phyloP scores from a whole-genome alignment of 2,797 vertebrate species.

The Natrix natrix region DNA sequence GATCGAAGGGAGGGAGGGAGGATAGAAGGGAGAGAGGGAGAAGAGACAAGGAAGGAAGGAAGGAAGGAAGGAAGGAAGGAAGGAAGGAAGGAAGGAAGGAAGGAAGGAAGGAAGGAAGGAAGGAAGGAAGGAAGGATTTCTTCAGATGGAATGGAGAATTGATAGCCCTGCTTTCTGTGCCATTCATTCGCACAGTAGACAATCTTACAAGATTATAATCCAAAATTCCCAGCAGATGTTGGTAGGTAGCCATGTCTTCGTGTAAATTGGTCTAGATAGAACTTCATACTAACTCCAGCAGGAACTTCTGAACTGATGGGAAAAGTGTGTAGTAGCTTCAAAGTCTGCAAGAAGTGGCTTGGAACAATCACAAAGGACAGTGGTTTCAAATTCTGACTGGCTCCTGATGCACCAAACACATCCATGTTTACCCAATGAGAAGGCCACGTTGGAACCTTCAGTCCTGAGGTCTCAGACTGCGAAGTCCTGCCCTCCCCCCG shows the following conservation, averaged over 20 bases:
- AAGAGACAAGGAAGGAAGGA: too few species aligned
- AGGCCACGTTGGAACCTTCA: neutral
- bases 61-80: too few species aligned
- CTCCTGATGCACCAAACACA: neutral
- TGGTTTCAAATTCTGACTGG: neutral
- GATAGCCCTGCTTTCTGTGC: too few species aligned
- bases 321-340: neutral
- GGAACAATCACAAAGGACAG: too few species aligned
- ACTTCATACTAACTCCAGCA: neutral
- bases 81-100: too few species aligned
- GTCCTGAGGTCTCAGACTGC: neutral
- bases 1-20: too few species aligned
- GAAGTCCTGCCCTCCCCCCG: neutral
- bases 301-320: neutral
- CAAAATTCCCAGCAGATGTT: neutral
- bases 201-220: neutral
- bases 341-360: neutral
- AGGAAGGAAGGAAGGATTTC: neutral
- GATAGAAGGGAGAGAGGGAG: too few species aligned
- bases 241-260: neutral
- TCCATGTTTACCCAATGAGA: neutral
- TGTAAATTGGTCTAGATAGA: neutral
- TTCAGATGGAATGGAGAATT: neutral
- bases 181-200: neutral
- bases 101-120: fast-evolving